Base-by-base conservation (phyloP, 1,140 invertebrate genomes). In the Pseudachorutes palmiensis region DNA sequence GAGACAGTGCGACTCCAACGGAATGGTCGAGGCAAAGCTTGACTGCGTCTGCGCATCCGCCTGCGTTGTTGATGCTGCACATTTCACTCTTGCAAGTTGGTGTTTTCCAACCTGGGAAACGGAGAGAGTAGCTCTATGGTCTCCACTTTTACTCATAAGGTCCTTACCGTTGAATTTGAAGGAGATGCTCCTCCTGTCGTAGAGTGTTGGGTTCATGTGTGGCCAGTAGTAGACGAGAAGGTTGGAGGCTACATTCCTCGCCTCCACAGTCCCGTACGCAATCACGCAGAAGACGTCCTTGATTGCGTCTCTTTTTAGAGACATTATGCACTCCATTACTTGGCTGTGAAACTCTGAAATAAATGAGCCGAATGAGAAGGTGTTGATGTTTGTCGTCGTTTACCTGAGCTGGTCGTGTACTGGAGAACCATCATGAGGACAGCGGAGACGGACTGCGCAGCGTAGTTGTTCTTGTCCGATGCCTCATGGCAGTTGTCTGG, bases 151-250 rank as follows among this genome's bases (percentile, higher is more conserved):
- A 45, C 19, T 45, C 9, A 36, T 2, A 16, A 41, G 61, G 14
- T 22, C 3, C 16, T 58, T 78, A 94, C 92, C 91, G 68, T 90
- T 87, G 77, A 94, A 88, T 81, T 93, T 94, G 70, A 92, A 88
- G 62, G 94, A 86, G 36, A 94, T 83, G 0, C 89, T 88, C 76
- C 91, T 89, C 55, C 93, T 83, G 77, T 98, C 95, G 75, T 94
- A 90, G 1, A 95, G 83, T 75, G 90, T 90, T 24, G 94, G 89
- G 81, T 97, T 96, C 72, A 98, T 90, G 1, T 94, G 89, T n/a
- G 97, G 97, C 95, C 97, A 99, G 78, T 99, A 99, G 80, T 97
- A 94, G 79, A 99, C 98, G 22, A 99, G 83, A 29, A 99, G 82
- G 81, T 98, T 97, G 49, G 93, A 92, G 22, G 97, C 96, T 1